Conservation (phyloP, 2,888 invertebrate species). For the Agrypnus murinus region DNA sequence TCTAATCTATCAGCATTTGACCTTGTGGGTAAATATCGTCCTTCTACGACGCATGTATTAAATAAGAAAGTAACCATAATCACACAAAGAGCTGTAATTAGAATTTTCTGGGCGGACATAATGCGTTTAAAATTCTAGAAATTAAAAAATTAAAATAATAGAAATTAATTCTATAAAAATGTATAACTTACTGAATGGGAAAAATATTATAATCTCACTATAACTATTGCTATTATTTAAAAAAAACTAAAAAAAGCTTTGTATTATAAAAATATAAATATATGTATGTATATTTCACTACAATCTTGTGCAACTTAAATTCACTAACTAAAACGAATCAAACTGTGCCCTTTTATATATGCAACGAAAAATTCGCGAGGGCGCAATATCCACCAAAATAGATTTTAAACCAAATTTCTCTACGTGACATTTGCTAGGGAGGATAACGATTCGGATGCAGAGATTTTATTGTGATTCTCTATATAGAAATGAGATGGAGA, state of each 20-base stretch:
- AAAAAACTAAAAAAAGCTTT: slow-evolving; percentile 9
- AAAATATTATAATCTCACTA: neutral
- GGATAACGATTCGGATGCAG: too few relatives aligned
- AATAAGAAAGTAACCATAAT: slow-evolving; percentile 62
- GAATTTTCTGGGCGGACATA: slow-evolving; percentile 50
- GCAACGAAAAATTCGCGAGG: slow-evolving; percentile 32
- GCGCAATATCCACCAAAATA: slow-evolving; percentile 27
- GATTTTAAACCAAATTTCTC: slow-evolving; percentile 30
- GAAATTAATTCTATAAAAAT: neutral
- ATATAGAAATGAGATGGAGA: neutral
- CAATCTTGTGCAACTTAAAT: slow-evolving; percentile 38
- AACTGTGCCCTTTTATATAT: slow-evolving; percentile 28
- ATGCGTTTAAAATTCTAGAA: slow-evolving; percentile 26
- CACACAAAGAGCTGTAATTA: slow-evolving; percentile 48
- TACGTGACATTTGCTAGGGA: slow-evolving; percentile 29
- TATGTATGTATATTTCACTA: slow-evolving; percentile 12
- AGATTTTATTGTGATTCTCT: neutral
- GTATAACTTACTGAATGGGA: neutral
- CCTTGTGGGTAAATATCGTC: slow-evolving; percentile 74
- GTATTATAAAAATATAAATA: slow-evolving; percentile 22
- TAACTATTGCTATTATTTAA: neutral
- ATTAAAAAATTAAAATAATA: neutral
- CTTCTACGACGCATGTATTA: slow-evolving; percentile 69
- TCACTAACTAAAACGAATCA: slow-evolving; percentile 28
- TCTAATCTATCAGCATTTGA: slow-evolving; percentile 73